Base-by-base conservation (phyloP, 2,113 vertebrate genomes). In the Emydocephalus ijimae region DNA sequence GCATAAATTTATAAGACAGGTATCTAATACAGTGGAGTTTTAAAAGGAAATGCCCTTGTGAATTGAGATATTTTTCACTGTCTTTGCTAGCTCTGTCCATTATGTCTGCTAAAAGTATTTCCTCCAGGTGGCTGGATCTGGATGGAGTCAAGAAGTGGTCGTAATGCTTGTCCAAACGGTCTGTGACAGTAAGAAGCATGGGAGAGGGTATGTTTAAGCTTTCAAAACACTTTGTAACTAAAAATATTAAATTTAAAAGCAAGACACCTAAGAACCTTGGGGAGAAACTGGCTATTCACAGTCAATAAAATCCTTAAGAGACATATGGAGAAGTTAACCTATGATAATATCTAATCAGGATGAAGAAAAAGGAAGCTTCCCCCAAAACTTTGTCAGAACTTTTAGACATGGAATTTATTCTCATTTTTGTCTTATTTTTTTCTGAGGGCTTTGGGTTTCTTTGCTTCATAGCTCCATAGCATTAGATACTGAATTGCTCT, bases 111-210 rank as follows among this genome's bases (percentile, higher is more conserved):
- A 95, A 99, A 97, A 57, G 96, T 97, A 97, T 95, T 98, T 93
- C 98, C 98, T 95, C 98, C 98, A 0, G 98, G 98, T 90, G 99
- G 98, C 93, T 98, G 98, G 95, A 99, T 98, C 95, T 96, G 97
- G 92, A 99, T 96, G 95, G 98, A 98, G 92, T 98, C 98, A 97
- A 99, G 97, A 39, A 99, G 92, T 48, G 98, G 99, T 93, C 98
- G 98, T 94, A 99, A 98, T 48, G 98, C 98, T 97, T 99, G 99
- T 97, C 99, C 99, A 92, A 99, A 99, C 39, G 99, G 99, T 96
- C 99, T 99, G 96, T 21, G 87, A 94, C 92, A 92, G 91, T 91
- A 95, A 90, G 92, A 95, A 95, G 94, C 52, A 39, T 52, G 59
- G 20, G 39, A 69, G 39, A 92, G 8, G 88, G 54, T 94, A 11